These are phyloP conservation scores for Penaeus japonicus DNA, from an alignment of 1,140 invertebrate species.

Conservation along the genomic window DNA sequence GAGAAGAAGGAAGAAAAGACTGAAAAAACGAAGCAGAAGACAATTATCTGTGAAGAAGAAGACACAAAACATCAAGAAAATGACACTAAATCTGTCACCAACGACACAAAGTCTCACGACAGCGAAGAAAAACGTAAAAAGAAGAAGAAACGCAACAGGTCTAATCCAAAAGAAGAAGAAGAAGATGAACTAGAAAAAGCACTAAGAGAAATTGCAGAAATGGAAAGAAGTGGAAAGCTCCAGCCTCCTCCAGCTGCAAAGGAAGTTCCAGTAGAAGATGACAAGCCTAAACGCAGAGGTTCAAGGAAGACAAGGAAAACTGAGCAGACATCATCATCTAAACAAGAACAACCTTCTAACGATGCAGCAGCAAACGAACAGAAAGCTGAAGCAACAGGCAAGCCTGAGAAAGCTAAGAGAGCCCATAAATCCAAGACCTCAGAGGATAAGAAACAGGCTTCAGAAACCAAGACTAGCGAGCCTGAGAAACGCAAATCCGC, in stretches of 20 bases:
- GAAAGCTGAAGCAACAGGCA: neutral
- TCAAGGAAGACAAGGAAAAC: constrained; percentile 34
- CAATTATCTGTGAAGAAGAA: too few relatives aligned
- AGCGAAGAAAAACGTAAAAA: constrained; percentile 66
- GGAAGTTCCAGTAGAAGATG: constrained; percentile 8
- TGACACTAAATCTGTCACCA: neutral
- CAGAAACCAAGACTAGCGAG: neutral
- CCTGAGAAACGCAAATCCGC: constrained; percentile 11
- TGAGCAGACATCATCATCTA: neutral
- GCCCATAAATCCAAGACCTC: neutral
- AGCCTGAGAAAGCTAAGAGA: constrained; percentile 9
- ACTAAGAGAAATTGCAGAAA: constrained; percentile 68
- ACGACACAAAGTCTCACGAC: constrained; percentile 19
- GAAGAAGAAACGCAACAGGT: constrained; percentile 62
- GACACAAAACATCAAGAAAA: neutral
- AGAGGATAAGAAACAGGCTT: neutral
- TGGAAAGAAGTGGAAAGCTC: constrained; percentile 64
- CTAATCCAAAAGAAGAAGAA: constrained; percentile 60
- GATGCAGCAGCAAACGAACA: neutral
- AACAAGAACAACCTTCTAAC: neutral
- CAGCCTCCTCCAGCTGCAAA: constrained; percentile 31
- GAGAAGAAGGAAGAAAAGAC: too few relatives aligned
- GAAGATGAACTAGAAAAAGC: constrained; percentile 73
- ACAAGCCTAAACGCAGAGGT: constrained; percentile 40
- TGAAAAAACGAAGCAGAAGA: too few relatives aligned